phyloP scores from a whole-genome alignment of 2,113 vertebrate species.

The Sardina pilchardus region DNA sequence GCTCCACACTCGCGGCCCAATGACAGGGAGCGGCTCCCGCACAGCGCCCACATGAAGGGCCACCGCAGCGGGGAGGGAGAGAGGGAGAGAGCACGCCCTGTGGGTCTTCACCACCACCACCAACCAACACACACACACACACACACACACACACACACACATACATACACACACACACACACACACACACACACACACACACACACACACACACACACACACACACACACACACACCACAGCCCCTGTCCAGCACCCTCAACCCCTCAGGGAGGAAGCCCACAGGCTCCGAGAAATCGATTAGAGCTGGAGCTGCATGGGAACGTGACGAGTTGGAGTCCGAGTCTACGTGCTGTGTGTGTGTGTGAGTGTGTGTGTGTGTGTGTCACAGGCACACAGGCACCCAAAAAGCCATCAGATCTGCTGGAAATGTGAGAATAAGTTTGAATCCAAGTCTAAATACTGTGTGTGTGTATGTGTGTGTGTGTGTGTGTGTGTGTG shows the following conservation, averaged over 20 bases:
- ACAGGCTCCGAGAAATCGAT: background rate
- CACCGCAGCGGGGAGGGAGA: background rate
- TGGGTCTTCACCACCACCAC: background rate
- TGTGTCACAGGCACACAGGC: background rate
- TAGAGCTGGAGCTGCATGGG: background rate
- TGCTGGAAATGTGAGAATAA: too few relatives aligned
- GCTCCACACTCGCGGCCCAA: background rate
- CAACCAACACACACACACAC: too few relatives aligned
- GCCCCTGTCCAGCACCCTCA: background rate
- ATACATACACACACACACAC: too few relatives aligned
- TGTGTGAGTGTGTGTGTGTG: too few relatives aligned
- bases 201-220: too few relatives aligned
- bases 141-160: too few relatives aligned
- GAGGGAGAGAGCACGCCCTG: background rate
- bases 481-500: background rate
- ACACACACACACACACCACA: slow-evolving; percentile 12
- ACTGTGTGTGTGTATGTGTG: background rate
- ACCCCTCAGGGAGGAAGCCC: background rate
- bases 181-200: too few relatives aligned
- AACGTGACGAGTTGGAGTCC: background rate
- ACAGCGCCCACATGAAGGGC: background rate
- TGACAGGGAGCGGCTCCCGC: background rate
- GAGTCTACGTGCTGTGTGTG: background rate
- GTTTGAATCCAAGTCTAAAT: background rate
- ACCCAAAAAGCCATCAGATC: too few relatives aligned